Base-by-base conservation (phyloP, 2,888 invertebrate genomes). In the Pteria penguin region DNA sequence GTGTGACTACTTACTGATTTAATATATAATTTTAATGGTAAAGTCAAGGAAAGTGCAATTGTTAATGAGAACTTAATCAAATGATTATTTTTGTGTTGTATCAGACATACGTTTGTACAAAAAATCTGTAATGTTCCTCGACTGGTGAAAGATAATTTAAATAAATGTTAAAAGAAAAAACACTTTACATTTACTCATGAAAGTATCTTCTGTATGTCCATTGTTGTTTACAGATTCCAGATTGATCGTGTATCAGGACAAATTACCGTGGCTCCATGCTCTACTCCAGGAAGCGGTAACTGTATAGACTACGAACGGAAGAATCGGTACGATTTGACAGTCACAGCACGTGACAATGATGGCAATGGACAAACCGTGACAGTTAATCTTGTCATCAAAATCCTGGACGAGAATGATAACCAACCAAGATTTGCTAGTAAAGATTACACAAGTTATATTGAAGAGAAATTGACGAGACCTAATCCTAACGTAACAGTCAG, bases 221-320 rank as follows among this genome's bases (percentile, higher is more conserved):
- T 57, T 14, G 63, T 33, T 33, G 14, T 22, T 67, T 77, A 89
- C 90, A 97, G 97, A 85, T 93, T 98, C 77, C 93, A 94, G 80
- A 94, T 98, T 24, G 95, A 98, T 92, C 94, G 95, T 2, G 93
- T 95, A 72, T 95, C 96, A n/a, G 98, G 98, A 0, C 93, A 95
- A 4, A 95, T 98, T 76, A 96, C 96, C 0, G 96, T 98, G 0
- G 96, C 95, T 89, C 0, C 31, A 0, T 91, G 91, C 78, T 14
- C 69, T 0, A 72, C 81, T 0, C 75, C 78, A 27, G 82, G 82
- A 2, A 68, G 60, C 2, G 61, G 75, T 4, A 78, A 95, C 4
- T 98, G 98, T 88, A 93, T 97, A 32, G 97, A 89, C 75, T 89
- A 84, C 75, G 89, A 89, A 61, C 26, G 57, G 22, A 80, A 80